Evolutionary conservation across 2,888 invertebrate genomes (phyloP).

Genomic region (Phytoseiulus persimilis): DNA sequence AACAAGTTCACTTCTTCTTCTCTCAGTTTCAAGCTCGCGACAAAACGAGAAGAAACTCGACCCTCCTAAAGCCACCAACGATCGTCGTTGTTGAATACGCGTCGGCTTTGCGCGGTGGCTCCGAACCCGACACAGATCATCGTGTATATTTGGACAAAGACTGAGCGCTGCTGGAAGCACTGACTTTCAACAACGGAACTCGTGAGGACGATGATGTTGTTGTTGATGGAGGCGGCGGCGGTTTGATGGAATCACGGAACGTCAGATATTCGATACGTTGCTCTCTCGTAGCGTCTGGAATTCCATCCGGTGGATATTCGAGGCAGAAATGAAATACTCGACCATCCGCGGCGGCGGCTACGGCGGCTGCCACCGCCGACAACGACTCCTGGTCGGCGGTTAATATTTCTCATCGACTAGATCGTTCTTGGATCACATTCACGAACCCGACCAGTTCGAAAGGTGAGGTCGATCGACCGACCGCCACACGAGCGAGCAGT

Average conservation of each 20-base stretch:
- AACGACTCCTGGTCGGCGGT: neutral
- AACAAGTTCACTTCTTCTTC: no score
- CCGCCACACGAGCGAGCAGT: no score
- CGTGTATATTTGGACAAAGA: slow-evolving; percentile 5
- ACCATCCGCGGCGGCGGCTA: neutral
- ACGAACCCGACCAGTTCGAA: neutral
- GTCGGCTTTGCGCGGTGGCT: neutral
- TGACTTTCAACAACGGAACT: neutral
- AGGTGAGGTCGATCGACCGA: no score
- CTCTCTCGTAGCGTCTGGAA: neutral
- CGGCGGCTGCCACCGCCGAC: neutral
- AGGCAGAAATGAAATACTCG: neutral
- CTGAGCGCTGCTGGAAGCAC: neutral
- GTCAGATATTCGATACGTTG: neutral
- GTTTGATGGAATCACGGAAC: neutral
- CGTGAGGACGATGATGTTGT: neutral
- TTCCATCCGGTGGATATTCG: neutral
- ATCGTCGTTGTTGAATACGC: no score
- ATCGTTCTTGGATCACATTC: neutral
- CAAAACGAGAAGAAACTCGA: no score
- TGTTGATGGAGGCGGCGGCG: neutral
- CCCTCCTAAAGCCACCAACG: no score
- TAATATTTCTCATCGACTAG: neutral
- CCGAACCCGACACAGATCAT: neutral
- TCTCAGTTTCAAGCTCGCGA: no score